Evolutionary conservation across 2,888 invertebrate species (phyloP).

Genomic region (Caenorhabditis japonica): DNA sequence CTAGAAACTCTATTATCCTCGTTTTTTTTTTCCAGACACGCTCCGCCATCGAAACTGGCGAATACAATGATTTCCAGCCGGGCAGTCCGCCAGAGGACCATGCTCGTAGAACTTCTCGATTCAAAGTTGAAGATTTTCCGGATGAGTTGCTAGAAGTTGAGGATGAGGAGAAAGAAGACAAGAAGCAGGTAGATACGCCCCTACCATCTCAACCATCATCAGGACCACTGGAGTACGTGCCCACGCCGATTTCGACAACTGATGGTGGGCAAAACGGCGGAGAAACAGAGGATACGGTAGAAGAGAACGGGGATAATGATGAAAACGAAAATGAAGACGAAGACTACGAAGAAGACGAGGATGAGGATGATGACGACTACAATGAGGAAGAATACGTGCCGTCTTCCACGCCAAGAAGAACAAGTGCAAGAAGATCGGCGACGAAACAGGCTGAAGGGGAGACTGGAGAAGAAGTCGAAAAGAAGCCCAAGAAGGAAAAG

Average conservation of each 20-base stretch:
- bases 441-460: background rate
- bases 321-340: slow-evolving; percentile 2
- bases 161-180: background rate
- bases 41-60: slow-evolving; percentile 19
- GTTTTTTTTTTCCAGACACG: slow-evolving; percentile 32
- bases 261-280: slow-evolving; percentile 5
- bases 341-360: slow-evolving; percentile 2
- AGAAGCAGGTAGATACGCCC: background rate
- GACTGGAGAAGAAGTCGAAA: background rate
- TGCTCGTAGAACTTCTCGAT: slow-evolving; percentile 9
- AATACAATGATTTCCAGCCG: slow-evolving; percentile 10
- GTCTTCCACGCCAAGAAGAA: slow-evolving; percentile 33
- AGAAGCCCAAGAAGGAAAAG: slow-evolving; percentile 8
- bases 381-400: slow-evolving; percentile 26
- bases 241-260: slow-evolving; percentile 7
- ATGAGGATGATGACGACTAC: slow-evolving; percentile 18
- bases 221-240: slow-evolving; percentile 24
- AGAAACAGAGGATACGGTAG: slow-evolving; percentile 16
- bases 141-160: slow-evolving; percentile 39
- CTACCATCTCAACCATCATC: slow-evolving; percentile 21
- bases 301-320: slow-evolving; percentile 9
- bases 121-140: slow-evolving; percentile 42
- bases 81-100: background rate
- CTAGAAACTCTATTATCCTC: background rate
- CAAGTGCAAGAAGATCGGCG: slow-evolving; percentile 14